Conservation (phyloP, 2,888 invertebrate genomes). For the Lutraria lutraria region DNA sequence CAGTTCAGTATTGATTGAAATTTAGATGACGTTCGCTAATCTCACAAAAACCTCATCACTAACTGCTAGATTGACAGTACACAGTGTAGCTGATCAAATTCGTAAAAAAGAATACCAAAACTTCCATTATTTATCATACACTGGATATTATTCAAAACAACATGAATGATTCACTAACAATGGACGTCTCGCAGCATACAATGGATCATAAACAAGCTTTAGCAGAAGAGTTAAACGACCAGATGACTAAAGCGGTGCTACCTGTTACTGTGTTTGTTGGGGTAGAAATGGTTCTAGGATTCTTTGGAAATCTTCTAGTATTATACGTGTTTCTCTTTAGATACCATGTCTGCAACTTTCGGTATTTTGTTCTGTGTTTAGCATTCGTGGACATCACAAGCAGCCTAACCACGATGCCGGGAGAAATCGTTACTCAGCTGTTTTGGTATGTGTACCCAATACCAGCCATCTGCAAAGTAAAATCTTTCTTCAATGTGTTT, state of each 20-base stretch:
- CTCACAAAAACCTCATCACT: too few relatives aligned
- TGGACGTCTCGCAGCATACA: not conserved
- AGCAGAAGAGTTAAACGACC: constrained; percentile 18
- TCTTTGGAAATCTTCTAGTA: constrained; percentile 56
- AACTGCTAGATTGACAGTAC: too few relatives aligned
- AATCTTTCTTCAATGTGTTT: constrained; percentile 51
- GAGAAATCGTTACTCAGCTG: constrained; percentile 52
- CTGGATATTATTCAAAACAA: not conserved
- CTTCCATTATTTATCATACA: not conserved
- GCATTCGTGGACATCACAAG: constrained; percentile 48
- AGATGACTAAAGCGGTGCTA: constrained; percentile 24
- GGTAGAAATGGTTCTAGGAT: constrained; percentile 44
- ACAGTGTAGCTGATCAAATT: not conserved
- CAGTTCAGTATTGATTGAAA: not conserved
- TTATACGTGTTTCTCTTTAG: constrained; percentile 51
- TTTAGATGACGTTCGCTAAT: too few relatives aligned
- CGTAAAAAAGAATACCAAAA: not conserved
- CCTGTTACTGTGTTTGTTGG: constrained; percentile 54
- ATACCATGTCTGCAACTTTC: constrained; percentile 52
- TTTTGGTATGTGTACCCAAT: constrained; percentile 50
- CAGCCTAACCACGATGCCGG: constrained; percentile 53
- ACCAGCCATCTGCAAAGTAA: constrained; percentile 39
- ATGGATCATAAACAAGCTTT: not conserved
- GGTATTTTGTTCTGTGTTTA: constrained; percentile 54
- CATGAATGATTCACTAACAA: not conserved